phyloP scores from a whole-genome alignment of 2,113 vertebrate species.

The Orientallactaga bullata region DNA sequence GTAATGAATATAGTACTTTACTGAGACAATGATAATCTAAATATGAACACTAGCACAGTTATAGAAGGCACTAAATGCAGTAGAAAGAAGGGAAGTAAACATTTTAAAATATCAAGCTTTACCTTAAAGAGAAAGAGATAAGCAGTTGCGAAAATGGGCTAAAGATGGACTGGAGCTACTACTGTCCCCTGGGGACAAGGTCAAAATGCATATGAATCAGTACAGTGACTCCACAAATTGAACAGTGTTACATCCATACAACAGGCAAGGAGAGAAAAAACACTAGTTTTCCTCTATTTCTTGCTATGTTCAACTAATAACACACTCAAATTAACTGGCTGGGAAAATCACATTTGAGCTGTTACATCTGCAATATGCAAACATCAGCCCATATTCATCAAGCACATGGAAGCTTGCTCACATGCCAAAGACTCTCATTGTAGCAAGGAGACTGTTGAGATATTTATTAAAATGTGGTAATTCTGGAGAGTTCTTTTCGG shows the following conservation, averaged over 20 bases:
- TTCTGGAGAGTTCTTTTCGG: background rate
- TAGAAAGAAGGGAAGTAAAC: background rate
- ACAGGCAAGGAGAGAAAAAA: fast-evolving
- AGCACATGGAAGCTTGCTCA: background rate
- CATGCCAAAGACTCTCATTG: background rate
- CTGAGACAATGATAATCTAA: background rate
- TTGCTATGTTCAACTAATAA: background rate
- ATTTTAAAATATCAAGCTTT: background rate
- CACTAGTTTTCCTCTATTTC: background rate
- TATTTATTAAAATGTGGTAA: background rate
- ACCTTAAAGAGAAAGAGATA: background rate
- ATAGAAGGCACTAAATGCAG: background rate
- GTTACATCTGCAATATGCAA: background rate
- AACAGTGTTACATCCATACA: background rate
- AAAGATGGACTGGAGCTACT: background rate
- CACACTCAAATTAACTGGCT: background rate
- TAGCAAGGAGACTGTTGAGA: background rate
- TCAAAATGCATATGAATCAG: background rate
- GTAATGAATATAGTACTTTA: background rate
- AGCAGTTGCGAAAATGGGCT: background rate
- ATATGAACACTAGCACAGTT: background rate
- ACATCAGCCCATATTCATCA: background rate
- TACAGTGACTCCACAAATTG: background rate
- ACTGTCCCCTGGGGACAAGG: background rate
- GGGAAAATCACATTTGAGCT: background rate